Percentiles rank a stretch among this genome's conserved stretches.
These are phyloP conservation scores for Penaeus japonicus DNA, from an alignment of 1,140 invertebrate species.

Conservation along the genomic window DNA sequence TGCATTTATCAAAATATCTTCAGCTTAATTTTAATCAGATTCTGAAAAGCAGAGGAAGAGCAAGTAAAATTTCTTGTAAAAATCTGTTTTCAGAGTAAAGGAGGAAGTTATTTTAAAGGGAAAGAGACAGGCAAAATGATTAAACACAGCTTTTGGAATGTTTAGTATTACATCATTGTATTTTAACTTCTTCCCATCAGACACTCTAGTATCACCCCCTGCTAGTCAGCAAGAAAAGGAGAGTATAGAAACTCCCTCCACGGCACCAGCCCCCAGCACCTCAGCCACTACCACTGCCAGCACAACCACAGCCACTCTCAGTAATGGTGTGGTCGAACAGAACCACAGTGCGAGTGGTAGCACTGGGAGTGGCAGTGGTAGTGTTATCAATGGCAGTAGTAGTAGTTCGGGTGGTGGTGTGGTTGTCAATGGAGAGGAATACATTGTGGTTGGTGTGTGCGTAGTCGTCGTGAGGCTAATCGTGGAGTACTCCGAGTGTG, in stretches of 20 bases:
- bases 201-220: constrained; percentile 45
- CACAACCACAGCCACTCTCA: neutral
- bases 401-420: constrained; percentile 63
- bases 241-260: neutral
- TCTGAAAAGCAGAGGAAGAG: too few species aligned
- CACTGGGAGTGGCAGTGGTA: neutral
- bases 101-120: too few species aligned
- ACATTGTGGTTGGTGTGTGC: constrained; percentile 77
- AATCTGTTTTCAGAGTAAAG: too few species aligned
- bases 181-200: constrained; percentile 7
- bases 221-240: neutral
- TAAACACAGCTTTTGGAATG: too few species aligned
- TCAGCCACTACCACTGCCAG: neutral
- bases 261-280: neutral
- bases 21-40: too few species aligned
- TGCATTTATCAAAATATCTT: too few species aligned
- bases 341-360: neutral
- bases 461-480: constrained; percentile 56
- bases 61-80: too few species aligned
- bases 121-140: too few species aligned
- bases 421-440: constrained; percentile 81
- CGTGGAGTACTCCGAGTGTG: constrained; percentile 58
- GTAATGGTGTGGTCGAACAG: constrained; percentile 31
- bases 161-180: neutral
- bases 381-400: neutral